Base-by-base conservation (phyloP, 2,797 vertebrate species). In the Siniperca obscura region DNA sequence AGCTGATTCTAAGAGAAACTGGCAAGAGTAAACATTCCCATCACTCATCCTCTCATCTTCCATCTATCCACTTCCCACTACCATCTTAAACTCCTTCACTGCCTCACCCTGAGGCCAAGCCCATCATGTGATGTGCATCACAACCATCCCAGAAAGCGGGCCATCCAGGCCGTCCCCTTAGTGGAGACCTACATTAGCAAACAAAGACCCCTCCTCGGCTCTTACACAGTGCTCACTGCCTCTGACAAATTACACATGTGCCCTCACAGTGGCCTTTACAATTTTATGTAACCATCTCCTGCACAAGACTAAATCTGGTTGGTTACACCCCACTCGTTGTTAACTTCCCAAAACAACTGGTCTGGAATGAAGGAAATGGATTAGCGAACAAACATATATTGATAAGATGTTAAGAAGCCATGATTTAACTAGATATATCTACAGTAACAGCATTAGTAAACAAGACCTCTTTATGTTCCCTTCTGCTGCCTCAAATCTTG, bases 121-220 rank as follows among this genome's bases (percentile, higher is more conserved):
- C 91, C 93, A 86, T 92, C 93, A 90, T 93, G 90, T 90, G 92
- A 94, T 86, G 78, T 76, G 83, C 81, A 82, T 88, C 80, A 44
- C 86, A 56, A 82, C 66, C 67, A 76, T 86, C 89, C 87, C 91
- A 92, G 91, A 92, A 94, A 93, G 82, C 83, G 4, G 91, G 87
- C 83, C 92, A 87, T 89, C 78, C 81, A 74, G 78, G 84, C 86
- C 19, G 25, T 72, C 87, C 91, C 86, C 90, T 83, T 75, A 84
- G 83, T 70, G 69, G 65, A 91, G 93, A 93, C 92, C 94, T 94
- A 94, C 91, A 93, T 94, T 92, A 89, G 86, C 81, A 81, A 88
- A 94, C 91, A 94, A 94, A 94, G 93, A 81, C 84, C 80, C 17
- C 81, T 85, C 77, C 79, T 60, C 13, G 7, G 77, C 78, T 88